Percentiles rank a stretch among this genome's conserved stretches.
These are phyloP conservation scores for Drosophila bocki DNA, from an alignment of 1,140 invertebrate species.

Conservation along the genomic window DNA sequence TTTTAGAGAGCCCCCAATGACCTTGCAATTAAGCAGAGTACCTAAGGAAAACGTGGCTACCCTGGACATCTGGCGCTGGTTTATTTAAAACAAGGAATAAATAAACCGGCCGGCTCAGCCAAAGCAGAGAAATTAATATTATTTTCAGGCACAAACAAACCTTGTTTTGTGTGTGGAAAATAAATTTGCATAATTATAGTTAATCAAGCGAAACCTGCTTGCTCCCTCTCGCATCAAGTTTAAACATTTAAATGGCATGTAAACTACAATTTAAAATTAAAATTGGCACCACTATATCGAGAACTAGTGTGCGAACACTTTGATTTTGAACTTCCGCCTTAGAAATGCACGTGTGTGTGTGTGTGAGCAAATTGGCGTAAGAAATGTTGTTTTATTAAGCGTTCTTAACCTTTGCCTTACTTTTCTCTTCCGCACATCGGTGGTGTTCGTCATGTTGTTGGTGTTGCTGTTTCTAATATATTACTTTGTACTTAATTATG, in stretches of 20 bases:
- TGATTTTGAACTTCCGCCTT: conserved; percentile 57
- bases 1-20: conserved; percentile 21
- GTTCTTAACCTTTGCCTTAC: conserved; percentile 64
- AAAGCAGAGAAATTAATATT: not conserved
- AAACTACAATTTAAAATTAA: conserved; percentile 19
- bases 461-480: conserved; percentile 16
- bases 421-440: conserved; percentile 73
- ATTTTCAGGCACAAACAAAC: not conserved
- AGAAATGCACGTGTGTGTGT: conserved; percentile 4
- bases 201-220: conserved; percentile 21
- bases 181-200: conserved; percentile 21
- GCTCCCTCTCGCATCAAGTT: not conserved
- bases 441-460: conserved; percentile 53
- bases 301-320: conserved; percentile 17
- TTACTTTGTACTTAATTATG: conserved; percentile 47
- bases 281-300: conserved; percentile 30
- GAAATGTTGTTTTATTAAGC: conserved; percentile 23
- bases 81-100: conserved; percentile 18
- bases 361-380: conserved; percentile 32
- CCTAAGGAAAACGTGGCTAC: conserved; percentile 3
- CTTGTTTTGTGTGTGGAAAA: conserved; percentile 1
- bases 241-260: conserved; percentile 8
- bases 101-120: conserved; percentile 27
- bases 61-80: conserved; percentile 4
- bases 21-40: conserved; percentile 27